These are phyloP conservation scores for Micrasema longulum DNA, from an alignment of 1,140 invertebrate species.

Conservation along the genomic window DNA sequence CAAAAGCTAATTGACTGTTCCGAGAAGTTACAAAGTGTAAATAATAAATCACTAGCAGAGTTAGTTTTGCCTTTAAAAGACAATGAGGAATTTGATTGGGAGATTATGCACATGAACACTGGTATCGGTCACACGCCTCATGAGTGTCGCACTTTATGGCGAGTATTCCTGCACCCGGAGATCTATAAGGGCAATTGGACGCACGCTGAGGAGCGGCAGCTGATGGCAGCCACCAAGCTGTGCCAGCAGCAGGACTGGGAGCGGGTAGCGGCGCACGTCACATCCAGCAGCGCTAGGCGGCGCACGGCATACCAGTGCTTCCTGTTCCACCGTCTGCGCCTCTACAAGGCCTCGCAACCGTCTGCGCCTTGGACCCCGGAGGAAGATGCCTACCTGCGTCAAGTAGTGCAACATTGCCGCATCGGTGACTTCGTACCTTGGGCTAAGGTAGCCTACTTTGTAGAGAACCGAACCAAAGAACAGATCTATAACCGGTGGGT, in stretches of 20 bases:
- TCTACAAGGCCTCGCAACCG: background rate
- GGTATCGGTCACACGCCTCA: background rate
- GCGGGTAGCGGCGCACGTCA: constrained; percentile 21
- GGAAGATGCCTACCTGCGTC: constrained; percentile 38
- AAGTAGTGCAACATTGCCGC: constrained; percentile 40
- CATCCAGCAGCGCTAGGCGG: constrained; percentile 8
- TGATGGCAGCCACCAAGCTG: background rate
- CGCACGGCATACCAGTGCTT: constrained; percentile 48
- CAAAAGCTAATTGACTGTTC: background rate
- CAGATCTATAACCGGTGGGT: constrained; percentile 46
- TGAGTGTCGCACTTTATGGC: constrained; percentile 48
- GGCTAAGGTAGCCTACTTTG: constrained; percentile 45
- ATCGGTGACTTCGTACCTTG: constrained; percentile 48
- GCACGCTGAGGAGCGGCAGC: constrained; percentile 4
- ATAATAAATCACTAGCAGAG: background rate
- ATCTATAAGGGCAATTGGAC: constrained; percentile 45
- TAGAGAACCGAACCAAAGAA: constrained; percentile 42
- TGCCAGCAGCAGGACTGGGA: constrained; percentile 37
- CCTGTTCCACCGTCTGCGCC: constrained; percentile 28
- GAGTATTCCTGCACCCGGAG: constrained; percentile 37
- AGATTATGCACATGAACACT: background rate
- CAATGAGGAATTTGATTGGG: constrained; percentile 40
- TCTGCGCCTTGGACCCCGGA: constrained; percentile 35
- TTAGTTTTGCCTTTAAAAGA: constrained; percentile 25
- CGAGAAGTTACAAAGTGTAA: background rate